Percentiles rank a stretch among this genome's conserved stretches.
phyloP scores from a whole-genome alignment of 2,888 invertebrate genomes.

The Tetragonula carbonaria region DNA sequence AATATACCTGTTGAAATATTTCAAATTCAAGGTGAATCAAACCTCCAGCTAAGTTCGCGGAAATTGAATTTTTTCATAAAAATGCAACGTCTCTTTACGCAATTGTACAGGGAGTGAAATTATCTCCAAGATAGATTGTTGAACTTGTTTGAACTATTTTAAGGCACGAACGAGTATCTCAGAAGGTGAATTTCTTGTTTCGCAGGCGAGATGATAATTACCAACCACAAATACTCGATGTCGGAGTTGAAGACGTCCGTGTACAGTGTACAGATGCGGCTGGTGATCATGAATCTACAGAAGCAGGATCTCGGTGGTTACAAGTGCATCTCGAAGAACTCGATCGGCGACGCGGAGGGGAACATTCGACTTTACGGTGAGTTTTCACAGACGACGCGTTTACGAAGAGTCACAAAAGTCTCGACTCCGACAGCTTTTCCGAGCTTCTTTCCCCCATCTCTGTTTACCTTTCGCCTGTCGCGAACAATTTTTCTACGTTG shows the following conservation, averaged over 20 bases:
- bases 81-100: too few species aligned
- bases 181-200: slow-evolving; percentile 55
- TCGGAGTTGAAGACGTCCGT: slow-evolving; percentile 91
- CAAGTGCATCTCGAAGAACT: slow-evolving; percentile 96
- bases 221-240: slow-evolving; percentile 93
- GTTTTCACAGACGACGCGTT: slow-evolving; percentile 77
- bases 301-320: slow-evolving; percentile 93
- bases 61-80: too few species aligned
- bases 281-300: slow-evolving; percentile 90
- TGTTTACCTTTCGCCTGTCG: not conserved
- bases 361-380: slow-evolving; percentile 95
- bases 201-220: slow-evolving; percentile 95
- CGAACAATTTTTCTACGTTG: not conserved
- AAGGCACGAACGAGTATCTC: too few species aligned
- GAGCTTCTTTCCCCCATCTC: not conserved
- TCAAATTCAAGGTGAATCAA: too few species aligned
- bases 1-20: too few species aligned
- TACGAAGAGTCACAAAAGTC: slow-evolving; percentile 35
- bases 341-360: slow-evolving; percentile 95
- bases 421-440: not conserved
- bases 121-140: too few species aligned
- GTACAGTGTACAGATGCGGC: slow-evolving; percentile 93
- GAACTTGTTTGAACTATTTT: too few species aligned
- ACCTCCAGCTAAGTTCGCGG: too few species aligned
- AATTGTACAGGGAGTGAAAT: too few species aligned